Conservation (phyloP, 2,113 vertebrate genomes). For the Mirounga angustirostris region DNA sequence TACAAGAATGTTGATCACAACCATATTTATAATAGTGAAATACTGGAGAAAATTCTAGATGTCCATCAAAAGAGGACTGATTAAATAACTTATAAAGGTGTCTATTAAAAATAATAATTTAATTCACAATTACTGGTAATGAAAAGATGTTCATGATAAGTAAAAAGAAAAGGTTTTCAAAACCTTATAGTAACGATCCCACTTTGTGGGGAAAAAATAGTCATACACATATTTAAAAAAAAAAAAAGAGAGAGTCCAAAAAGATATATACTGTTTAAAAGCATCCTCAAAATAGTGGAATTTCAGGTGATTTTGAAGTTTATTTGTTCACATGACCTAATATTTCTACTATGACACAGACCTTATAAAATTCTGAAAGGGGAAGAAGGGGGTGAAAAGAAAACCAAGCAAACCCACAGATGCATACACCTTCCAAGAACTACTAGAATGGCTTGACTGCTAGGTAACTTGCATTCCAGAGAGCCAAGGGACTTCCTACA, state of each 20-base stretch:
- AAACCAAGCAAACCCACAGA: slow-evolving; percentile 37
- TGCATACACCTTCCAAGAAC: neutral
- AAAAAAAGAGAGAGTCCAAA: neutral
- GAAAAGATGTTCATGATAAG: slow-evolving; percentile 43
- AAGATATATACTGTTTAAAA: slow-evolving; percentile 48
- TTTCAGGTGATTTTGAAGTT: slow-evolving; percentile 18
- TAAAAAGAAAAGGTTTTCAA: neutral
- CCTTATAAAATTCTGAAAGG: slow-evolving; percentile 35
- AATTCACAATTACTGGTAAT: neutral
- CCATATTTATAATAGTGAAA: slow-evolving; percentile 44
- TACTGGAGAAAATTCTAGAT: slow-evolving; percentile 33
- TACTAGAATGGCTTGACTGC: neutral
- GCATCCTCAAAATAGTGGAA: neutral
- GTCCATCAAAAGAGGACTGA: neutral
- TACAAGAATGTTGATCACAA: neutral
- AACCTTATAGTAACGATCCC: neutral
- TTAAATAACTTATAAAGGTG: slow-evolving; percentile 40
- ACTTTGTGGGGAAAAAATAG: neutral
- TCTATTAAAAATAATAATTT: slow-evolving; percentile 20
- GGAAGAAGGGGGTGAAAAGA: neutral
- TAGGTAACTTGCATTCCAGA: slow-evolving; percentile 21
- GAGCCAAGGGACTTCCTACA: neutral
- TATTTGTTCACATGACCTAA: neutral
- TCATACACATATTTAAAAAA: neutral
- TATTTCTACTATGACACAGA: slow-evolving; percentile 38